These are phyloP conservation scores for Siniperca scherzeri DNA, from an alignment of 2,797 vertebrate genomes.

Conservation along the genomic window DNA sequence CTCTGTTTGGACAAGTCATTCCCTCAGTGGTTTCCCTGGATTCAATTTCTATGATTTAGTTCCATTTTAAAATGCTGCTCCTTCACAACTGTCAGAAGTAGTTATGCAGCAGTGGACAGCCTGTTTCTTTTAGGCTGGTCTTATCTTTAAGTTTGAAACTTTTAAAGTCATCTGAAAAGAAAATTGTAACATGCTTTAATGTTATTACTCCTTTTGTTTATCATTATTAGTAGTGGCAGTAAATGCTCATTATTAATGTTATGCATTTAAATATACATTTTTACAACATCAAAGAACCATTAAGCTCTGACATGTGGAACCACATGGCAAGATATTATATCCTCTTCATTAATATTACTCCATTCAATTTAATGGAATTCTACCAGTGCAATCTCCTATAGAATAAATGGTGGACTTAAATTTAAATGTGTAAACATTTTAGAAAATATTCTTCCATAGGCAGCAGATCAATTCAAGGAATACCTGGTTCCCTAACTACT, in stretches of 20 bases:
- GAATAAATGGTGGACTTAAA: constrained; percentile 1
- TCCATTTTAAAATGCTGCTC: constrained; percentile 63
- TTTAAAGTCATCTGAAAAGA: constrained; percentile 64
- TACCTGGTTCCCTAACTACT: constrained; percentile 43
- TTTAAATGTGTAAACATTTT: constrained; percentile 48
- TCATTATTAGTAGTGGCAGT: not conserved
- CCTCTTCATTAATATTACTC: constrained; percentile 13
- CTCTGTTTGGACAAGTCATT: constrained; percentile 53
- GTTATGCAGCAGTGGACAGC: constrained; percentile 46
- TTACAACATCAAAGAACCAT: not conserved
- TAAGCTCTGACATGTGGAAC: not conserved
- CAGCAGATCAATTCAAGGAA: constrained; percentile 54
- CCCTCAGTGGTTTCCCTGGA: constrained; percentile 44
- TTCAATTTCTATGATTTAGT: constrained; percentile 77
- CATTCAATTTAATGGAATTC: constrained; percentile 1
- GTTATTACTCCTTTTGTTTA: not conserved
- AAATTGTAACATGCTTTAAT: constrained; percentile 17
- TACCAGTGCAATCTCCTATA: not conserved
- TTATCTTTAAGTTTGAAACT: constrained; percentile 47
- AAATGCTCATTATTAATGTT: not conserved
- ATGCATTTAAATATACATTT: not conserved
- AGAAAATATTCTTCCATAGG: constrained; percentile 20
- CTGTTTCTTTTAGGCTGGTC: not conserved
- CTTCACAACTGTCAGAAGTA: constrained; percentile 72
- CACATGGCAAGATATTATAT: not conserved